Base-by-base conservation (phyloP, 2,888 invertebrate genomes). In the Thereva nobilitata region DNA sequence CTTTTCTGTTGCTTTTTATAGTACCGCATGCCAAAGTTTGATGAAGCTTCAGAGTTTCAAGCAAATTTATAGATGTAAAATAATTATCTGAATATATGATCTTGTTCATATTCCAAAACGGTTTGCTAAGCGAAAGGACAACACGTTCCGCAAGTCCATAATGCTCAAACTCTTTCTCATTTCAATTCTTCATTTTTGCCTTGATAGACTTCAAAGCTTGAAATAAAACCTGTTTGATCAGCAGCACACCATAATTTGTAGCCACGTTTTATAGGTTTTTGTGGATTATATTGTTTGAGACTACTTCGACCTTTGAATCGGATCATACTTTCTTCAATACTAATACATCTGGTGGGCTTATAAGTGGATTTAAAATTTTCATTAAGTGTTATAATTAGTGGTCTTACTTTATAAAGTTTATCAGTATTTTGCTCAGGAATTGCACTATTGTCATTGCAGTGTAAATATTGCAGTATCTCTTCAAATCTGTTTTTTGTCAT, bases 211-310 rank as follows among this genome's bases (percentile, higher is more conserved):
- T 45, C 45, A 10, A 45, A 45, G n/a, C 12, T 10, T n/a, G 5
- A 5, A 8, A 45, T 45, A 10, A 10, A 10, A 5, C 45, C 45
- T 5, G 6, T n/a, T 3, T n/a, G 2, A 6, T 45, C 45, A n/a
- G 10, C 9, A 5, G 5, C 5, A 45, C 45, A 45, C 45, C 45
- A 45, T 45, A 45, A 44, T 44, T 66, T 64, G 38, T 63, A 67
- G 10, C 57, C 66, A 47, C 54, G 59, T 61, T 66, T 64, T 47
- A 66, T 47, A 52, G 65, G 56, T 49, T 69, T 66, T 34, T 57
- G 44, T 45, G 66, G 52, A 64, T 63, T 63, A 47, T 65, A 50
- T 45, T 61, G 10, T 54, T 59, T 59, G 40, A 59, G 52, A 47
- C 40, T 66, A 66, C 44, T 67, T 35, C 56, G 59, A 10, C 40